phyloP scores from a whole-genome alignment of 2,888 invertebrate genomes.

The Amiota mariae region DNA sequence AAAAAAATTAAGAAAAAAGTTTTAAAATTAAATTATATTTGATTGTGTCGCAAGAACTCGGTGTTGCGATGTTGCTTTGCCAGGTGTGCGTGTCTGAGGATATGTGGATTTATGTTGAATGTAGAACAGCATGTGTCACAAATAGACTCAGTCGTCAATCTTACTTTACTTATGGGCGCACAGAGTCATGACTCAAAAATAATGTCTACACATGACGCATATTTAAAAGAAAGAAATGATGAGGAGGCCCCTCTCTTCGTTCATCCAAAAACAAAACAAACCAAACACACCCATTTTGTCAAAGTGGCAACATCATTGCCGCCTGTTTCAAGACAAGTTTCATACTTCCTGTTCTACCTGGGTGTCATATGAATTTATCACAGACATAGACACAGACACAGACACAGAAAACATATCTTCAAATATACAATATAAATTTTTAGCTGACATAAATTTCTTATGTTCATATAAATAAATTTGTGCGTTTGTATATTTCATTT shows the following conservation, averaged over 20 bases:
- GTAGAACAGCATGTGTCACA: constrained; percentile 8
- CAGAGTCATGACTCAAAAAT: not conserved
- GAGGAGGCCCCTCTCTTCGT: too few species aligned
- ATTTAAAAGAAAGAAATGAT: not conserved
- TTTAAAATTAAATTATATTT: constrained; percentile 24
- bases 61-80: not conserved
- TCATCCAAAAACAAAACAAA: too few species aligned
- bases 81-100: not conserved
- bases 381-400: not conserved
- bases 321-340: not conserved
- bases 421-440: too few species aligned
- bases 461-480: constrained; percentile 22
- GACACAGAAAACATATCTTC: not conserved
- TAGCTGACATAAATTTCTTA: constrained; percentile 20
- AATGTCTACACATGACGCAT: not conserved
- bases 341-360: not conserved
- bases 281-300: too few species aligned
- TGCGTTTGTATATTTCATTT: not conserved
- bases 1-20: not conserved
- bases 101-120: not conserved
- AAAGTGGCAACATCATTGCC: not conserved
- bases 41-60: not conserved
- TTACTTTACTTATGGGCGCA: too few species aligned
- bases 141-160: not conserved
- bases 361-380: constrained; percentile 20